Conservation (phyloP, 2,888 invertebrate genomes). For the Ormyrus thymus region DNA sequence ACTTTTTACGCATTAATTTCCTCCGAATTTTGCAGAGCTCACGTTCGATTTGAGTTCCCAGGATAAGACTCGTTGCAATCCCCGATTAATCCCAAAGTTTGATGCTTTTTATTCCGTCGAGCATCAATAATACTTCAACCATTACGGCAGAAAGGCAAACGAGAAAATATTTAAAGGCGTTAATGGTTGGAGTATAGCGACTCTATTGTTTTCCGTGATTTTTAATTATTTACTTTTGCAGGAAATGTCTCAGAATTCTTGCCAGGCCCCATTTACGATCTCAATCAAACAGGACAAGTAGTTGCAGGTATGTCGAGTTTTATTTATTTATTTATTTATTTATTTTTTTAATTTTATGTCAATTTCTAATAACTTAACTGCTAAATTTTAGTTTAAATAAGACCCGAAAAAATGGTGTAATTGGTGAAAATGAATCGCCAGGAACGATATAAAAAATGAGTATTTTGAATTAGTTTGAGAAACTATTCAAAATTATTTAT, state of each 20-base stretch:
- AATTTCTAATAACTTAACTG: no score
- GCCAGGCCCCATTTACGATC: slow-evolving; percentile 86
- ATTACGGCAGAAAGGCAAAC: slow-evolving; percentile 1
- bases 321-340: no score
- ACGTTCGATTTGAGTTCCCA: slow-evolving; percentile 30
- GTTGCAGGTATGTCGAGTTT: slow-evolving; percentile 80
- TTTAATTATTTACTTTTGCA: slow-evolving; percentile 69
- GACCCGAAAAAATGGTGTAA: no score
- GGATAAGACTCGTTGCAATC: slow-evolving; percentile 23
- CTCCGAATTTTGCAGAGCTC: slow-evolving; percentile 51
- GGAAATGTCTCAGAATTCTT: slow-evolving; percentile 77
- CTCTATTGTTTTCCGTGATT: slow-evolving; percentile 50
- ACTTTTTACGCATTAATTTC: slow-evolving; percentile 39
- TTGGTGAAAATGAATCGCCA: no score
- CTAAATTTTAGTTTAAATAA: no score
- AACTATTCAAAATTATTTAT: no score
- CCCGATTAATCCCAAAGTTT: slow-evolving; percentile 24
- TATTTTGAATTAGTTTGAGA: no score
- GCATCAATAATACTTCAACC: slow-evolving; percentile 45
- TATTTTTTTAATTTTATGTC: no score
- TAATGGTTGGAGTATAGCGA: slow-evolving; percentile 56
- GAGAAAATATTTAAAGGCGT: neutral
- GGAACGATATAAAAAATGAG: no score
- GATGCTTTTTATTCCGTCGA: slow-evolving; percentile 35
- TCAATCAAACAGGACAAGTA: slow-evolving; percentile 91